Conservation (phyloP, 2,888 invertebrate genomes). For the Abscondita cerata region DNA sequence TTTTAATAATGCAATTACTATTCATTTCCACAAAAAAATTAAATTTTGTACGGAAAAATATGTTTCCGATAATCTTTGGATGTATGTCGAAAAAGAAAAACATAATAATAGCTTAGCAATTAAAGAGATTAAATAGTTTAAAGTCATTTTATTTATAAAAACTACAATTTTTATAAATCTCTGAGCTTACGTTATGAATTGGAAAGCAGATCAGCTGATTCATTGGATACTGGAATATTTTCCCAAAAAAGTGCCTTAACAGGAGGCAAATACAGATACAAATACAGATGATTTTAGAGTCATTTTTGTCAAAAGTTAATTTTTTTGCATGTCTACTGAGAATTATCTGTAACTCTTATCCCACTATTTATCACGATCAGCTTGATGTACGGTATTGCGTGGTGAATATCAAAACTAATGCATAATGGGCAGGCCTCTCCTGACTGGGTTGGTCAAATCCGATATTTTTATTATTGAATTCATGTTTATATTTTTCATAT, state of each 20-base stretch:
- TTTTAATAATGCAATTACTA: too few relatives aligned
- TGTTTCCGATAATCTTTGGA: too few relatives aligned
- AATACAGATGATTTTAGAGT: neutral
- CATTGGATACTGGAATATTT: neutral
- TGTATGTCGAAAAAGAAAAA: too few relatives aligned
- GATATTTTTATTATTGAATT: constrained; percentile 19
- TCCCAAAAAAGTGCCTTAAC: neutral
- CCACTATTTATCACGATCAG: neutral
- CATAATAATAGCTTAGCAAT: too few relatives aligned
- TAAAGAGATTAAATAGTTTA: too few relatives aligned
- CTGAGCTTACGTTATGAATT: too few relatives aligned
- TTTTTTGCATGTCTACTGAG: constrained; percentile 1
- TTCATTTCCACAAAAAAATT: too few relatives aligned
- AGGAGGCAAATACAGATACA: neutral
- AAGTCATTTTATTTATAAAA: too few relatives aligned
- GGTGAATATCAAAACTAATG: constrained; percentile 5
- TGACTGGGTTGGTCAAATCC: constrained; percentile 27
- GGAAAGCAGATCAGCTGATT: neutral
- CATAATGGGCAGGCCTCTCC: constrained; percentile 19
- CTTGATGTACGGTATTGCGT: neutral
- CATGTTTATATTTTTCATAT: constrained; percentile 27
- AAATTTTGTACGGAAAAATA: too few relatives aligned
- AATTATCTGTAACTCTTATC: neutral
- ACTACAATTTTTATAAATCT: too few relatives aligned
- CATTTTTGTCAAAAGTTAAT: neutral